Evolutionary conservation across 2,888 invertebrate species (phyloP).

Genomic region (Apocheima hispidaria): DNA sequence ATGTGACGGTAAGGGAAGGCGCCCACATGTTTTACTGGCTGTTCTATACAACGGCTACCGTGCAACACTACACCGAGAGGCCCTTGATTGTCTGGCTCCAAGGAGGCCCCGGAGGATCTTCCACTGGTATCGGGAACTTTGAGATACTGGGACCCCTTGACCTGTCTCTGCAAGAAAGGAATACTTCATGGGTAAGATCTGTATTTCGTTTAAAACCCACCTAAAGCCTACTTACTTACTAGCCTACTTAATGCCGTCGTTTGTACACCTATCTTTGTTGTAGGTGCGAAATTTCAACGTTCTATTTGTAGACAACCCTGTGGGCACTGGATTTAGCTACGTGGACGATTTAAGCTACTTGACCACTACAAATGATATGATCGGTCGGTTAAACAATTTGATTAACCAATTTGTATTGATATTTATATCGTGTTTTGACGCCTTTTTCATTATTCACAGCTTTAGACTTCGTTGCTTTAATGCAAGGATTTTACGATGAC

Average conservation of each 20-base stretch:
- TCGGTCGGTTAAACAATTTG: constrained; percentile 56
- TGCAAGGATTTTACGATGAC: constrained; percentile 88
- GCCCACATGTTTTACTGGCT: constrained; percentile 96
- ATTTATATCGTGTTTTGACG: constrained; percentile 29
- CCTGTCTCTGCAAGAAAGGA: constrained; percentile 87
- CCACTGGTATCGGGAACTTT: constrained; percentile 95
- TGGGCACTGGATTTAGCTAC: constrained; percentile 95
- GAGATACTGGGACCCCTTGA: constrained; percentile 93
- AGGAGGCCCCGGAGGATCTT: constrained; percentile 94
- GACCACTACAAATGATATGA: constrained; percentile 75
- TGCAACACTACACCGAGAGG: constrained; percentile 85
- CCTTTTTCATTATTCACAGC: constrained; percentile 72
- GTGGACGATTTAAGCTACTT: constrained; percentile 81
- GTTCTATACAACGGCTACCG: constrained; percentile 90
- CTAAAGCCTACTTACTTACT: background rate
- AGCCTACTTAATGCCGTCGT: background rate
- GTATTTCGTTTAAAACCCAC: background rate
- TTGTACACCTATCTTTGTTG: constrained; percentile 38
- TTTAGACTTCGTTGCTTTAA: constrained; percentile 90
- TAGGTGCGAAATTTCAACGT: constrained; percentile 92
- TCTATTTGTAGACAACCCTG: constrained; percentile 95
- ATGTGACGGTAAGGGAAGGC: constrained; percentile 89
- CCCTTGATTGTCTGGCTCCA: constrained; percentile 96
- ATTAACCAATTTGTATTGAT: background rate
- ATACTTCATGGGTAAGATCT: constrained; percentile 90